Conservation (phyloP, 2,113 vertebrate species). For the Spilogale gracilis region DNA sequence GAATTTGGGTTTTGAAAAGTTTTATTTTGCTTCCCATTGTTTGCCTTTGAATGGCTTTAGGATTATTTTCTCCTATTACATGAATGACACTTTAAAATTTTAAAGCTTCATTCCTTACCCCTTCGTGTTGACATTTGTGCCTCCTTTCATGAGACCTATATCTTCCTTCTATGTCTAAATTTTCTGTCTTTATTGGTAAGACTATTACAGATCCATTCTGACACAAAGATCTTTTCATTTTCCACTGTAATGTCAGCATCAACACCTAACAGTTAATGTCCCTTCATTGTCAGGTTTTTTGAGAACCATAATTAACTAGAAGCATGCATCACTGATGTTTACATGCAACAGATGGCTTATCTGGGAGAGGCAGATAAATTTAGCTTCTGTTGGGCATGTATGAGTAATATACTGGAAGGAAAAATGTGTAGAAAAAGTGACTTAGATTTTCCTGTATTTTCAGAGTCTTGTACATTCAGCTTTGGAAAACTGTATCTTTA, state of each 20-base stretch:
- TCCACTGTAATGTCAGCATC: slow-evolving; percentile 54
- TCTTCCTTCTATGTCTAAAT: slow-evolving; percentile 46
- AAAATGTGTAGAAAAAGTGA: slow-evolving; percentile 70
- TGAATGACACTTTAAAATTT: slow-evolving; percentile 15
- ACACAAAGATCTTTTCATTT: slow-evolving; percentile 63
- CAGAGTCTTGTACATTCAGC: slow-evolving; percentile 52
- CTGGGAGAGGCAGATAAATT: slow-evolving; percentile 75
- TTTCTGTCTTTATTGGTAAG: slow-evolving; percentile 53
- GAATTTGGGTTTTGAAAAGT: slow-evolving; percentile 53
- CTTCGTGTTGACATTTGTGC: neutral
- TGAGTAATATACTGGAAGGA: slow-evolving; percentile 76
- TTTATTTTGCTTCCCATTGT: slow-evolving; percentile 41
- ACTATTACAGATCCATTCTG: slow-evolving; percentile 12
- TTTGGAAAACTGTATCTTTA: slow-evolving; percentile 46
- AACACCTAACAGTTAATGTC: slow-evolving; percentile 61
- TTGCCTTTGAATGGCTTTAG: slow-evolving; percentile 49
- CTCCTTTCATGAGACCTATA: slow-evolving; percentile 27
- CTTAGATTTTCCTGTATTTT: slow-evolving; percentile 62
- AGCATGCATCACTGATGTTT: slow-evolving; percentile 74
- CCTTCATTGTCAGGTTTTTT: slow-evolving; percentile 60
- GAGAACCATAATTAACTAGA: slow-evolving; percentile 75
- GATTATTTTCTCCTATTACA: slow-evolving; percentile 39
- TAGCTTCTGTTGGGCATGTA: slow-evolving; percentile 69
- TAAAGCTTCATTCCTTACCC: slow-evolving; percentile 8
- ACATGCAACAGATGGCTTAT: slow-evolving; percentile 80